Base-by-base conservation (phyloP, 2,888 invertebrate species). In the Watsonalla binaria region DNA sequence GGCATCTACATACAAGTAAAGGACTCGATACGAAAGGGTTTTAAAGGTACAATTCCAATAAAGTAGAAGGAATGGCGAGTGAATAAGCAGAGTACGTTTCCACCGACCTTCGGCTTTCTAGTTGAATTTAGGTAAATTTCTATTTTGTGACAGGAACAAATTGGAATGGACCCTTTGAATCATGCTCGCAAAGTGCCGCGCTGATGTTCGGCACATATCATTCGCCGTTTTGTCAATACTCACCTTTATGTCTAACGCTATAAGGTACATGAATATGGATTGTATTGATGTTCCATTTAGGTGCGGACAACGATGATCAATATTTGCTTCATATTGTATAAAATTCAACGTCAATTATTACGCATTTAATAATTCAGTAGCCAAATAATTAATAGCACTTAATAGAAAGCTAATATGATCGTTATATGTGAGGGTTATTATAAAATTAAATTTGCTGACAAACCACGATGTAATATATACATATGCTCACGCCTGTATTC, bases 41-140 rank as follows among this genome's bases (percentile, higher is more conserved):
- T 82, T 78, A 74, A 77, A 83, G 81, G 84, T 82, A 84, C 82
- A 78, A 80, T 82, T 80, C 76, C 78, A 80, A 84, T 82, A 84
- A 80, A 83, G 76, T 76, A 74, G 70, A 68, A 68, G 68, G 72
- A 78, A 78, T 73, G 73, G 72, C 63, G 72, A 76, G 70, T 74
- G 78, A 82, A 82, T 78, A 78, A 75, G 70, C 62, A 71, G 68
- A 74, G 75, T 77, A 72, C 72, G 74, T 74, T 74, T 72, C 68
- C 61, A 61, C 64, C 68, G 72, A 67, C 70, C 70, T 68, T 62
- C 69, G 70, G 73, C 74, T 77, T 80, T 80, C 74, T 72, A 67
- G 63, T 70, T 67, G 72, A 79, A 78, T 84, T 85, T 81, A 73
- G 78, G 77, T 79, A 78, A 80, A 82, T 76, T 82, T 71, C 74